Conservation (phyloP, 2,888 invertebrate genomes). For the Sesia apiformis region DNA sequence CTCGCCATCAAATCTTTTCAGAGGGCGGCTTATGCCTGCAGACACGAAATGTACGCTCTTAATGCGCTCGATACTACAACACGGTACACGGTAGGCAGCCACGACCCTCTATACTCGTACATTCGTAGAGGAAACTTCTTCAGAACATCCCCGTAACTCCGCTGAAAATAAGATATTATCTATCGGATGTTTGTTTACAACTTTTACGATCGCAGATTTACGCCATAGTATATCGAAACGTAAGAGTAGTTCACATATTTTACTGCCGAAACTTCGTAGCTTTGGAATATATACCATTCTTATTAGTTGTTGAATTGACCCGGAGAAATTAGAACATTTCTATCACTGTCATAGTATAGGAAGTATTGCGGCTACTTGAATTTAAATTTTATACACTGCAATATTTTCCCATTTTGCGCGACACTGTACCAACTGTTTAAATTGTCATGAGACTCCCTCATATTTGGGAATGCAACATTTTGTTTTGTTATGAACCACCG, state of each 20-base stretch:
- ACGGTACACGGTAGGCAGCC: slow-evolving; percentile 7
- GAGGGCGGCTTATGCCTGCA: slow-evolving; percentile 61
- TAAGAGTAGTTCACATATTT: background rate
- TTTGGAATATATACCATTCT: background rate
- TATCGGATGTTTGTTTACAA: background rate
- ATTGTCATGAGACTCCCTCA: slow-evolving; percentile 16
- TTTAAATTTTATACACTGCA: background rate
- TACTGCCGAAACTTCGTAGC: background rate
- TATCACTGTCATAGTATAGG: background rate
- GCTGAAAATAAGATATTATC: background rate
- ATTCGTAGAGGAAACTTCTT: slow-evolving; percentile 2
- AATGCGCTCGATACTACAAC: slow-evolving; percentile 48
- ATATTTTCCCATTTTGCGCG: background rate
- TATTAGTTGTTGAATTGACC: background rate
- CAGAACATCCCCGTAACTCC: background rate
- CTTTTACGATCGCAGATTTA: background rate
- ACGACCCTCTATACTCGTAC: slow-evolving; percentile 7
- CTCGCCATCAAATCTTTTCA: slow-evolving; percentile 72
- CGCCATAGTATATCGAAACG: background rate
- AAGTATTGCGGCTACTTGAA: background rate
- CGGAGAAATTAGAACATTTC: background rate
- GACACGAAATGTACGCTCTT: slow-evolving; percentile 58
- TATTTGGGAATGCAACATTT: slow-evolving; percentile 12
- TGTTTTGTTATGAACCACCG: slow-evolving; percentile 14
- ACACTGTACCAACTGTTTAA: slow-evolving; percentile 15